Evolutionary conservation across 2,113 vertebrate genomes (phyloP), one percentile per base, ranked within the genome.

Genomic region (Sturnus vulgaris): DNA sequence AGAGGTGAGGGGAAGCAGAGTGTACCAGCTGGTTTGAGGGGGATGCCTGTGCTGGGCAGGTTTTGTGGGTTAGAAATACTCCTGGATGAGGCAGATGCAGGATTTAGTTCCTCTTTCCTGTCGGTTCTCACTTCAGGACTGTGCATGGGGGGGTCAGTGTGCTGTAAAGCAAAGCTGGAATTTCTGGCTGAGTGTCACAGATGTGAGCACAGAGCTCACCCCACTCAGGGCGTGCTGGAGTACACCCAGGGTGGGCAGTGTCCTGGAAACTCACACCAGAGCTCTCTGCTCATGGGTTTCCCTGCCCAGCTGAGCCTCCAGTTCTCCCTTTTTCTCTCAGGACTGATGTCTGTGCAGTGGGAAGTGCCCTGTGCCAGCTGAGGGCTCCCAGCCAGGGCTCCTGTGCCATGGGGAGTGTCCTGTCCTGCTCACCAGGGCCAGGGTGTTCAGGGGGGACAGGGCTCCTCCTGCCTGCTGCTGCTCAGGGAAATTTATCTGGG

Each of bases 181-280:
- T 77, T 61, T 31, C 10, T 42, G 40, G 40, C 88, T 73, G 25
- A 50, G 75, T 69, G 77, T 86, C 63, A 11, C 31, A n/a, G 53
- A 15, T 15, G 46, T 37, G 55, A 78, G 42, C 71, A 30, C 19
- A 28, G 40, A 57, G 2, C 53, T 35, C 53, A 10, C 30, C 56
- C 65, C 5, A 4, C 17, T 42, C 86, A 13, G 47, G 28, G 30
- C 0, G 0, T 0, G 4, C 50, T 79, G 10, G 5, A 33, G 20
- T 2, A 10, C 60, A 2, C 13, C 17, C 57, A 52, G 47, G 24
- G 25, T 46, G 22, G 52, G 49, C 9, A n/a, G 40, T 42, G 40
- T 15, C 40, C 40, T 42, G 40, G 40, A 42, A 42, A 42, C 40
- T 42, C 83, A 11, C 40, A n/a, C 40, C 56, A 49, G 86, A 82